Conservation (phyloP, 2,113 vertebrate species). For the Laticauda laticaudata region DNA sequence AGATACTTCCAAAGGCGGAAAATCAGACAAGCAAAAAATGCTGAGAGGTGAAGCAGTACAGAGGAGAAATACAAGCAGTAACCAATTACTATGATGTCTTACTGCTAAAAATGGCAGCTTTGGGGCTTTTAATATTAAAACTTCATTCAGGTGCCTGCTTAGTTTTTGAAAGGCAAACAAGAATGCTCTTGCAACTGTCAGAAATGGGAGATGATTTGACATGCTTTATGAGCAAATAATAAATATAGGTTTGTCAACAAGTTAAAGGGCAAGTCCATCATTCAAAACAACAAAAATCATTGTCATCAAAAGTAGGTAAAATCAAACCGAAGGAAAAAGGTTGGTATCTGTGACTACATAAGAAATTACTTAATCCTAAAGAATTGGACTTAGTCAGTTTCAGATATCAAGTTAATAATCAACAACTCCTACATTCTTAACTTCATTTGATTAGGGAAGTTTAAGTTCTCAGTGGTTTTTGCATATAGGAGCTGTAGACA, state of each 20-base stretch:
- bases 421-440: background rate
- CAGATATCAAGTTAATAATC: background rate
- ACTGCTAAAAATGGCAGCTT: background rate
- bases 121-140: background rate
- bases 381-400: background rate
- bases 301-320: background rate
- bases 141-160: background rate
- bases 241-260: background rate
- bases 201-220: background rate
- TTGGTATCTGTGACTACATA: background rate
- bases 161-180: background rate
- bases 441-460: background rate
- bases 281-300: background rate
- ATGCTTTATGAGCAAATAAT: background rate
- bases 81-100: background rate
- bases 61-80: background rate
- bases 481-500: background rate
- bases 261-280: background rate
- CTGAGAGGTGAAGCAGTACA: background rate
- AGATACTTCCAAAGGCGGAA: conserved; percentile 30
- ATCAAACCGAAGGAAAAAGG: background rate
- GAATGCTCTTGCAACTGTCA: background rate
- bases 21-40: conserved; percentile 35
- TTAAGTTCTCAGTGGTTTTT: background rate
- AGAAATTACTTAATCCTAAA: background rate